These are phyloP conservation scores for Phalera bucephala DNA, from an alignment of 2,888 invertebrate species.

Conservation along the genomic window DNA sequence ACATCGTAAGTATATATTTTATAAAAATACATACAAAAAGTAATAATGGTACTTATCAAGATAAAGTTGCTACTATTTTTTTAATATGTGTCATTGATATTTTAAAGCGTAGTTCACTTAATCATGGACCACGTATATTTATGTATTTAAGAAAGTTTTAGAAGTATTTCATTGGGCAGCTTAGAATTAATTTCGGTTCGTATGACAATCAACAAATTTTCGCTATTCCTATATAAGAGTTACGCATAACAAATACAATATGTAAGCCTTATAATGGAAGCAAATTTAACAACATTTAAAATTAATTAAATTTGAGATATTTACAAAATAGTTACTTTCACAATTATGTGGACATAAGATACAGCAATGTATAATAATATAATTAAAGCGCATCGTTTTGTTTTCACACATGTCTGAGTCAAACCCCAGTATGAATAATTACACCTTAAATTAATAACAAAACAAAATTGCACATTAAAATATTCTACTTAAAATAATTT, in stretches of 20 bases:
- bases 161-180: slow-evolving; percentile 27
- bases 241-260: slow-evolving; percentile 66
- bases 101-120: slow-evolving; percentile 58
- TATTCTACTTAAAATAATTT: slow-evolving; percentile 81
- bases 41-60: slow-evolving; percentile 61
- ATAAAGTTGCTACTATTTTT: slow-evolving; percentile 56
- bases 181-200: slow-evolving; percentile 18
- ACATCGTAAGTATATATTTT: slow-evolving; percentile 74
- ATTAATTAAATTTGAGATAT: slow-evolving; percentile 64
- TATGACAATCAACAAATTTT: slow-evolving; percentile 44
- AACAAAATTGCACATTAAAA: slow-evolving; percentile 81
- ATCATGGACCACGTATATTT: slow-evolving; percentile 63
- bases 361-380: slow-evolving; percentile 48
- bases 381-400: slow-evolving; percentile 79
- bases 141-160: slow-evolving; percentile 40
- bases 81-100: slow-evolving; percentile 81
- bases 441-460: slow-evolving; percentile 73
- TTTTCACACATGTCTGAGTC: slow-evolving; percentile 70
- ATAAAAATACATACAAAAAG: slow-evolving; percentile 81
- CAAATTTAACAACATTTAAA: slow-evolving; percentile 75
- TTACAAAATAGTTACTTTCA: slow-evolving; percentile 63
- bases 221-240: slow-evolving; percentile 52
- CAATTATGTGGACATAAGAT: slow-evolving; percentile 57
- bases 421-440: slow-evolving; percentile 69
- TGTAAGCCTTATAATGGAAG: slow-evolving; percentile 74